Conservation (phyloP, 2,113 vertebrate genomes). For the Gopherus flavomarginatus region DNA sequence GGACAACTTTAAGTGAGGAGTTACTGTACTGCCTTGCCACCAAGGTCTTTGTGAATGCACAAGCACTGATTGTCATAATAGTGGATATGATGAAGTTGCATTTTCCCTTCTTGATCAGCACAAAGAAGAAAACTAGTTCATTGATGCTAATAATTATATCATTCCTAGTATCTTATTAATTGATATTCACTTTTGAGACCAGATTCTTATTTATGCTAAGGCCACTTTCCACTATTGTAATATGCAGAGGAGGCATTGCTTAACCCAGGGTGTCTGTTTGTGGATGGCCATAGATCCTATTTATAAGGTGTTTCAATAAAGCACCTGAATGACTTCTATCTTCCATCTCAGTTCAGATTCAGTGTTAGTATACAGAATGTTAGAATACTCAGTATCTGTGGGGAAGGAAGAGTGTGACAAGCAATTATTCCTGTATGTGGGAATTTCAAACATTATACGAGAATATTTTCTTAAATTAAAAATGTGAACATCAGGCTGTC, state of each 20-base stretch:
- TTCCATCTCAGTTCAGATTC: neutral
- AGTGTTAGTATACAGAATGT: accelerated
- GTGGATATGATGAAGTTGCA: neutral
- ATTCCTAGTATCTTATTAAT: neutral
- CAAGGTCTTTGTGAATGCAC: accelerated
- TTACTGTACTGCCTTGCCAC: neutral
- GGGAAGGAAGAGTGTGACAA: neutral
- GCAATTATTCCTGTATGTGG: neutral
- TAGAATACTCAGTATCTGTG: neutral
- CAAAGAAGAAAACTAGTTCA: neutral
- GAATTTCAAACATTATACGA: neutral
- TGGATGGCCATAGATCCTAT: accelerated
- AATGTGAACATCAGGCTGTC: neutral
- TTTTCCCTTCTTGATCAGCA: neutral
- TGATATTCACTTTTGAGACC: neutral
- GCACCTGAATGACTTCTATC: neutral
- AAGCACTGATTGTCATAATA: neutral
- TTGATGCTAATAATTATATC: neutral
- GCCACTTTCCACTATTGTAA: neutral
- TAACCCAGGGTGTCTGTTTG: neutral
- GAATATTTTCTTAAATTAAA: neutral
- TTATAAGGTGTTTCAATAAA: neutral
- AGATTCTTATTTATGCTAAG: neutral
- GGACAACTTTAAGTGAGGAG: too few species aligned
- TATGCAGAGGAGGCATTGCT: neutral